A percentile compares a stretch with the other conserved stretches of the same genome.
These are phyloP conservation scores for Halcyon senegalensis DNA, from an alignment of 2,113 vertebrate species.

Conservation along the genomic window DNA sequence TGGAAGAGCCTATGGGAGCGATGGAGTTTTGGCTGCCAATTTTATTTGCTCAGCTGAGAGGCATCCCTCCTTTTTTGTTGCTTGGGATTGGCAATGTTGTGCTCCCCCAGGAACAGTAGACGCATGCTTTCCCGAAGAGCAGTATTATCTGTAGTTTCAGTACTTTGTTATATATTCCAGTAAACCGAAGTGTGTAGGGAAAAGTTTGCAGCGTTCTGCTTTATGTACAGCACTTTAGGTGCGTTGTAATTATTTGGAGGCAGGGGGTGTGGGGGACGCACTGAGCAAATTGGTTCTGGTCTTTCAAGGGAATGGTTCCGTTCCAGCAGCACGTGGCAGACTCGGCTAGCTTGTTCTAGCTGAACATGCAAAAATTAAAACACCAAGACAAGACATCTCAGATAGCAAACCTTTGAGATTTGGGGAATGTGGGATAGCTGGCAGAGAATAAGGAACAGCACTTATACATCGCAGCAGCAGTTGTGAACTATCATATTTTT, in stretches of 20 bases:
- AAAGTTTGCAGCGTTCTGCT: neutral
- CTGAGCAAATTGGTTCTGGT: neutral
- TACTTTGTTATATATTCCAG: neutral
- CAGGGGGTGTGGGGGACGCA: no score
- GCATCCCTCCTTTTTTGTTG: slow-evolving; percentile 9
- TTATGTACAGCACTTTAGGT: neutral
- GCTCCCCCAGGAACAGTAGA: slow-evolving; percentile 1
- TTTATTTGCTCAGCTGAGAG: slow-evolving; percentile 46
- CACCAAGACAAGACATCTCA: neutral
- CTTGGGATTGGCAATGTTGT: neutral
- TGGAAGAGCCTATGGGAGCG: neutral
- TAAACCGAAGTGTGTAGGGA: neutral
- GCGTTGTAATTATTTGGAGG: neutral
- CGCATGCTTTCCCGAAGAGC: neutral
- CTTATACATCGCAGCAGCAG: neutral
- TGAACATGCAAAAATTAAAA: neutral
- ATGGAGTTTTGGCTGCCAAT: slow-evolving; percentile 6
- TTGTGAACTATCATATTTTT: neutral
- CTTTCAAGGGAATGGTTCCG: neutral
- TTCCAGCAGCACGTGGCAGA: neutral
- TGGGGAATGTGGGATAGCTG: neutral
- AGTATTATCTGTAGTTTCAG: neutral
- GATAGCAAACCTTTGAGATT: neutral
- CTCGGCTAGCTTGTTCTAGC: neutral
- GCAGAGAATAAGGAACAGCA: neutral